Evolutionary conservation across 2,113 vertebrate species (phyloP).

Genomic region (Apodemus sylvaticus): DNA sequence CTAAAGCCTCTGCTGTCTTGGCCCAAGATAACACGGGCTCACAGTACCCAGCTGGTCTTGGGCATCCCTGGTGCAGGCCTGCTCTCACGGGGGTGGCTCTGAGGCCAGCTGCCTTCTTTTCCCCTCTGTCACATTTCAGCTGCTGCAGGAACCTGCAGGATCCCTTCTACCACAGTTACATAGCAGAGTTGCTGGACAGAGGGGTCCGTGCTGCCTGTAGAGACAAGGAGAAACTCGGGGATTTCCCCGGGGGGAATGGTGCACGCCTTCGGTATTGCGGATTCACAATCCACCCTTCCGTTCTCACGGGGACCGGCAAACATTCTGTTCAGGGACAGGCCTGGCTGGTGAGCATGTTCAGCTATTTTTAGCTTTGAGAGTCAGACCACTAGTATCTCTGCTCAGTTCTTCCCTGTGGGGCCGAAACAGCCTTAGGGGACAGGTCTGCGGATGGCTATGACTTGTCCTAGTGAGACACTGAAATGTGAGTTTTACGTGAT

Average conservation of each 20-base stretch:
- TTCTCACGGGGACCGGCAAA: background rate
- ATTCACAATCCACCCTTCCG: too few species aligned
- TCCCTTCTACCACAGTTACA: background rate
- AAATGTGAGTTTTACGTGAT: background rate
- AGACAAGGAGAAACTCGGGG: too few species aligned
- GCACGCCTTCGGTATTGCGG: fast-evolving
- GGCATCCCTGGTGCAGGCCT: background rate
- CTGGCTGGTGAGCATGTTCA: background rate
- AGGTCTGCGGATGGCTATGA: background rate
- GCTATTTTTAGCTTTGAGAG: background rate
- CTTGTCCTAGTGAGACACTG: background rate
- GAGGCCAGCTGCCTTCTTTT: background rate
- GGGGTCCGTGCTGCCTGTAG: fast-evolving
- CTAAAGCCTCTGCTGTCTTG: fast-evolving
- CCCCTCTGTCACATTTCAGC: too few species aligned
- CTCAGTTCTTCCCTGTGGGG: fast-evolving
- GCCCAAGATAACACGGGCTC: background rate
- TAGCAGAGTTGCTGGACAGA: background rate
- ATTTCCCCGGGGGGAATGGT: fast-evolving
- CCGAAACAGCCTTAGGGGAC: background rate
- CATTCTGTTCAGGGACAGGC: background rate
- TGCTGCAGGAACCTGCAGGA: too few species aligned
- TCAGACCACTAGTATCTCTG: background rate
- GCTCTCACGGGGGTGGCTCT: background rate
- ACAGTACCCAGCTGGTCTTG: background rate